Base-by-base conservation (phyloP, 1,140 invertebrate genomes). In the Antheraea mylitta region DNA sequence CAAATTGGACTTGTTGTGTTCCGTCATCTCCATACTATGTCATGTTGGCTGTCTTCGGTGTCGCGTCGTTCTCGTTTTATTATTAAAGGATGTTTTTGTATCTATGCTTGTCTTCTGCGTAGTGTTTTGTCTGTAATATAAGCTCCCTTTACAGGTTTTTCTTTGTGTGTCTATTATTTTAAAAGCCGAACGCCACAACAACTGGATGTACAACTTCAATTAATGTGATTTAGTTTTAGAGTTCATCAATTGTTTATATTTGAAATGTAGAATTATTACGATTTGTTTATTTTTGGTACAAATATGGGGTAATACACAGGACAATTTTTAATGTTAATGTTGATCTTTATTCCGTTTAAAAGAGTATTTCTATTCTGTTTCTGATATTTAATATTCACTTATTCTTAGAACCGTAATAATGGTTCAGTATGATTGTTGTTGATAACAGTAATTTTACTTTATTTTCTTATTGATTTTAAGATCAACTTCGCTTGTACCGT, bases 1-100 rank as follows among this genome's bases (percentile, higher is more conserved):
- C 83, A 70, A 69, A 30, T 38, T 78, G 78, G 67, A 78, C 80
- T 78, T 76, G 85, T 87, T 89, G 85, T 88, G 82, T 82, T 72
- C 76, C 74, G 78, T 86, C 84, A 84, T 81, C 71, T 76, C 77
- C 82, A 85, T 82, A 73, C 83, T 86, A 71, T 83, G 77, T 86
- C 70, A 75, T 83, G 18, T 37, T 82, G 81, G 80, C 83, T 81
- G 72, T 81, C 66, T 85, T 72, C 82, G 66, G 75, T 79, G 67
- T 82, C 71, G 80, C 76, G 70, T 74, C 36, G 22, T 53, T 66
- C 58, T 66, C 16, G 38, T 73, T 73, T 64, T 80, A 70, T 72
- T 62, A 69, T 36, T 74, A 67, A 71, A 38, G 70, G 66, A 60
- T 53, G 69, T 71, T 67, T 63, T 37, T 7, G 59, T 58, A 8